phyloP scores from a whole-genome alignment of 2,888 invertebrate genomes.

The Caradrina clavipalpis region DNA sequence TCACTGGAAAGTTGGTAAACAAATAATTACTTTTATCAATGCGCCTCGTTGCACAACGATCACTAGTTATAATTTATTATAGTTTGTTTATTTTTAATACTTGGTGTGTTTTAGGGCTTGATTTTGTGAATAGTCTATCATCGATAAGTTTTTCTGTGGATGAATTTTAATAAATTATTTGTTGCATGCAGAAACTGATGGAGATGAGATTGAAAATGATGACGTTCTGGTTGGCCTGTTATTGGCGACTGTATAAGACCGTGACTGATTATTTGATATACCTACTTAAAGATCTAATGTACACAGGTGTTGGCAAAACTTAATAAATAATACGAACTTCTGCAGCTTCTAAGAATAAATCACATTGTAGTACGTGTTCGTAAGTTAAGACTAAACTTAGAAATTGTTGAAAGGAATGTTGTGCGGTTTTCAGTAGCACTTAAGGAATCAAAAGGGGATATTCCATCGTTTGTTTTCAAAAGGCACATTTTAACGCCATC shows the following conservation, averaged over 20 bases:
- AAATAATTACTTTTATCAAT: slow-evolving; percentile 52
- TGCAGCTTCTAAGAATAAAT: slow-evolving; percentile 2
- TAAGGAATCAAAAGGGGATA: neutral
- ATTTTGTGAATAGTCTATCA: neutral
- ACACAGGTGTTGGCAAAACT: no score
- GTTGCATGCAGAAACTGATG: no score
- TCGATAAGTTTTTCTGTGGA: neutral
- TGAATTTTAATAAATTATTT: no score
- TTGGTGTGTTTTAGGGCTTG: slow-evolving; percentile 1
- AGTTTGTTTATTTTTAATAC: slow-evolving; percentile 24
- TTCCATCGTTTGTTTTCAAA: neutral
- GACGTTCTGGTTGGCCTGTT: no score
- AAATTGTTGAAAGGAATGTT: slow-evolving; percentile 6
- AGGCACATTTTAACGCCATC: neutral
- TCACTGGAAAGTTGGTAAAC: slow-evolving; percentile 52
- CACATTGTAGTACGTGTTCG: slow-evolving; percentile 18
- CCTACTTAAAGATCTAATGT: no score
- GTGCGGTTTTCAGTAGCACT: slow-evolving; percentile 5
- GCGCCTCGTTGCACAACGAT: slow-evolving; percentile 48
- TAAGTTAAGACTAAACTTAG: slow-evolving; percentile 22
- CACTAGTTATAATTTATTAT: slow-evolving; percentile 34
- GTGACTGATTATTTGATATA: no score
- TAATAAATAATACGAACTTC: neutral
- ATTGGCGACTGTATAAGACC: no score
- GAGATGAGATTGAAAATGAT: no score